Conservation (phyloP, 2,797 vertebrate species). For the Cryptoblepharus egeriae region DNA sequence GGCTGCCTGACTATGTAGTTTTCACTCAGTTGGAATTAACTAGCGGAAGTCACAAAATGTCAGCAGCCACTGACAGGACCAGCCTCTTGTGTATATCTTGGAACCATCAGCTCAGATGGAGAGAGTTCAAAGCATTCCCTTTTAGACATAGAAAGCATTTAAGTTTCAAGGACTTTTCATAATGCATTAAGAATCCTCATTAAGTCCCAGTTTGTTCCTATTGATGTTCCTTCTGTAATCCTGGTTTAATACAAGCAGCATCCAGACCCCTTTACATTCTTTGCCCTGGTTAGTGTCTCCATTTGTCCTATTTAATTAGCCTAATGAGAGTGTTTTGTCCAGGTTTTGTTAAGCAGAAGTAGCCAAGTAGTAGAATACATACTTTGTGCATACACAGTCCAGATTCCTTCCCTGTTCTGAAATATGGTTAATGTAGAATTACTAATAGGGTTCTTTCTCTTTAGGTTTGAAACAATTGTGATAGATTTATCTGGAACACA, state of each 20-base stretch:
- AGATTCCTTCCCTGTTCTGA: background rate
- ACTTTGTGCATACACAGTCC: background rate
- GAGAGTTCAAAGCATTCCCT: background rate
- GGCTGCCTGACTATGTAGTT: background rate
- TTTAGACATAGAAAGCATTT: background rate
- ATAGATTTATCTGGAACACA: background rate
- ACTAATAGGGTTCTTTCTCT: background rate
- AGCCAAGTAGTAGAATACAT: background rate
- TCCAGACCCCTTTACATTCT: background rate
- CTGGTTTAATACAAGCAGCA: slow-evolving; percentile 9
- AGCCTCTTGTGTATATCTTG: background rate
- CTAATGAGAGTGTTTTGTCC: background rate
- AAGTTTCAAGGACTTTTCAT: background rate
- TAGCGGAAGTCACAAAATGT: background rate
- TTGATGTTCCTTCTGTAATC: slow-evolving; percentile 4
- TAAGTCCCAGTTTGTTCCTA: background rate
- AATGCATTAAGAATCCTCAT: background rate
- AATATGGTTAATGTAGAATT: background rate
- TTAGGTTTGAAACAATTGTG: background rate
- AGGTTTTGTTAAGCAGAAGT: background rate
- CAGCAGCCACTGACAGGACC: background rate
- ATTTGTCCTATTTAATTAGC: slow-evolving; percentile 18
- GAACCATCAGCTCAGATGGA: background rate
- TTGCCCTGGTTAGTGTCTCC: background rate
- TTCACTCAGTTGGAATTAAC: background rate